Percentiles rank a stretch among this genome's conserved stretches.
Evolutionary conservation across 2,113 vertebrate species (phyloP).

Genomic region (Alligator mississippiensis): DNA sequence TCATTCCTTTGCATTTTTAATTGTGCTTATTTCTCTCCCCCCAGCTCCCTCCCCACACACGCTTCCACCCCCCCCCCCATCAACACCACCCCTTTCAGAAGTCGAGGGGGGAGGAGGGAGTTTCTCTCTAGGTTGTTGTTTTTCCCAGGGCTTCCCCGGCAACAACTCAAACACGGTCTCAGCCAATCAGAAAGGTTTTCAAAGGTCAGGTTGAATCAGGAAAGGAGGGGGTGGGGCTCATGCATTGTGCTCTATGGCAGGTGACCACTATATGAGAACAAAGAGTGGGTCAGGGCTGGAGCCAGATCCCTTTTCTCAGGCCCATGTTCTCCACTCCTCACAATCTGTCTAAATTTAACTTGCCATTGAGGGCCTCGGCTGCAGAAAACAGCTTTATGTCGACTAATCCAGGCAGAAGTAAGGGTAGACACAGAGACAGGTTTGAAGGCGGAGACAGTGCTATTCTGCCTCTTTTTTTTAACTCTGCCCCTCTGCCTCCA

Average conservation of each 20-base stretch:
- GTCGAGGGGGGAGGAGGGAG: not conserved
- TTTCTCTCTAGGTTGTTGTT: constrained; percentile 35
- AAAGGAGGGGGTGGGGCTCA: constrained; percentile 37
- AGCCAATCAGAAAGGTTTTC: constrained; percentile 68
- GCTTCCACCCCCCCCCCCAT: not conserved
- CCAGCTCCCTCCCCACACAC: not conserved
- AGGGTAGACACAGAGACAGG: constrained; percentile 75
- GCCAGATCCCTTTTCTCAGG: constrained; percentile 82
- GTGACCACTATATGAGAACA: constrained; percentile 85
- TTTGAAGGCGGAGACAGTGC: constrained; percentile 69
- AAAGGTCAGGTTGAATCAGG: constrained; percentile 70
- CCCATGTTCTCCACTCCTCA: constrained; percentile 83
- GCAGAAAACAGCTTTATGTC: constrained; percentile 85
- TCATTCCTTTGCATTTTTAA: constrained; percentile 25
- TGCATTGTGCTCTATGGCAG: constrained; percentile 82
- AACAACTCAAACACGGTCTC: constrained; percentile 64
- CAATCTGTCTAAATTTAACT: constrained; percentile 86
- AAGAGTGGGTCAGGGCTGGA: constrained; percentile 83
- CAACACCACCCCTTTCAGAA: not conserved
- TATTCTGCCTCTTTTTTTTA: constrained; percentile 55
- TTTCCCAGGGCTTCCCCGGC: constrained; percentile 65
- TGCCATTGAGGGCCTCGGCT: constrained; percentile 77
- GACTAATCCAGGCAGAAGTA: constrained; percentile 85
- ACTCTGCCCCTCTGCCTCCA: not conserved
- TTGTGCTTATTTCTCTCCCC: not conserved